Evolutionary conservation across 2,888 invertebrate genomes (phyloP), one percentile per base, ranked within the genome.

Genomic region (Meandrusa payeni): DNA sequence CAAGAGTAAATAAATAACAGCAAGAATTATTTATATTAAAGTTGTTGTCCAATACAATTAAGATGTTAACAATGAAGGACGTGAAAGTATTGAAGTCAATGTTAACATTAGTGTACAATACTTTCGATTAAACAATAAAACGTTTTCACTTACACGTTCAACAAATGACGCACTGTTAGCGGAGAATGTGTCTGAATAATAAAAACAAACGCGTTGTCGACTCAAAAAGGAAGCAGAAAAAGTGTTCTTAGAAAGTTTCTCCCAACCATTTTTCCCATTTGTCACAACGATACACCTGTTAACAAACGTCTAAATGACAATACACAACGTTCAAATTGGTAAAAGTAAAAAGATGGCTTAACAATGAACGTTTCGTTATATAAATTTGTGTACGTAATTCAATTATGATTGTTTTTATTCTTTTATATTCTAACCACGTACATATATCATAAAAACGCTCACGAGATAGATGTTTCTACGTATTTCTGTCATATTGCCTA

Each of bases 181-280:
- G 29, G 39, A 15, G 39, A 39, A 39, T 23, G 39, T 31, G 15
- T 17, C 6, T 31, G 23, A 24, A 39, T 23, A 39, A 29, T 10
- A 31, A 39, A 39, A 19, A 38, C 29, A 12, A 28, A 22, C 17
- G n/a, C 9, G 28, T 13, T 23, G 22, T 13, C 11, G 5, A 28
- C 7, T 38, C 13, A 10, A 27, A 15, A 13, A 10, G 13, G 9
- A 31, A 39, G 31, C 22, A 29, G 23, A 39, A 39, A 29, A 39
- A 39, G 31, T 39, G 22, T 23, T 15, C 10, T 31, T 29, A 39
- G 31, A 31, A 39, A 39, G 39, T 31, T 6, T 6, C 23, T 39
- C 24, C 24, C 29, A 39, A 11, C 5, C 15, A 15, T 15, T 39
- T 39, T 15, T 15, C 9, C 31, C 15, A 17, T 29, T 39, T 31